Percentiles rank a stretch among this genome's conserved stretches.
Evolutionary conservation across 2,888 invertebrate genomes (phyloP).

Genomic region (Frankliniella fusca): DNA sequence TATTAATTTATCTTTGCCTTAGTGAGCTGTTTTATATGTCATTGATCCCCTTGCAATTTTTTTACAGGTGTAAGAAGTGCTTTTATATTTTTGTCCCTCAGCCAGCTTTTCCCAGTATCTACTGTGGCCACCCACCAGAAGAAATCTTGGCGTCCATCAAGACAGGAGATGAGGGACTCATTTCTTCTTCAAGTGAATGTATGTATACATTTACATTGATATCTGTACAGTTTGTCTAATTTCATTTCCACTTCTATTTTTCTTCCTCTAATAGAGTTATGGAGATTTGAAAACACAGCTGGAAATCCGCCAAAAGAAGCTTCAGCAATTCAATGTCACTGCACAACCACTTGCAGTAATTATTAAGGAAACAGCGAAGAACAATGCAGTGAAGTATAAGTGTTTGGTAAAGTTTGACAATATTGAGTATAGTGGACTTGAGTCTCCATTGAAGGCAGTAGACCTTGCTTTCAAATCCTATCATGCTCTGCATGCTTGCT

Average conservation of each 20-base stretch:
- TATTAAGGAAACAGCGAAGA: background rate
- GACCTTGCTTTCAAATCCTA: background rate
- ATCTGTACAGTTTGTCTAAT: too few species aligned
- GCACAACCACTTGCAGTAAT: background rate
- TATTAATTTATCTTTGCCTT: background rate
- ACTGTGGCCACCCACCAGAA: background rate
- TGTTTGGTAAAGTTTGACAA: background rate
- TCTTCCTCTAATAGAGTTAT: background rate
- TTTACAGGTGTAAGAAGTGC: background rate
- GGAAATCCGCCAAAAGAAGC: background rate
- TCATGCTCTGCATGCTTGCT: background rate
- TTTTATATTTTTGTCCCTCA: background rate
- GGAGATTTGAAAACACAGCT: background rate
- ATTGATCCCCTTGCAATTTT: background rate
- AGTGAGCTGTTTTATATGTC: background rate
- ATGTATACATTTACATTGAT: background rate
- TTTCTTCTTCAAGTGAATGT: background rate
- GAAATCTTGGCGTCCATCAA: background rate
- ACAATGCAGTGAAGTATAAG: too few species aligned
- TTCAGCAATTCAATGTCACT: background rate
- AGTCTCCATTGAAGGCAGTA: background rate
- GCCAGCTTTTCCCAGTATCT: background rate
- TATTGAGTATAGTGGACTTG: background rate
- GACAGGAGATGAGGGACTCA: background rate
- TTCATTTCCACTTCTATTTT: too few species aligned